phyloP scores from a whole-genome alignment of 92 coral and sea anemone species.

The Galaxea fascicularis region DNA sequence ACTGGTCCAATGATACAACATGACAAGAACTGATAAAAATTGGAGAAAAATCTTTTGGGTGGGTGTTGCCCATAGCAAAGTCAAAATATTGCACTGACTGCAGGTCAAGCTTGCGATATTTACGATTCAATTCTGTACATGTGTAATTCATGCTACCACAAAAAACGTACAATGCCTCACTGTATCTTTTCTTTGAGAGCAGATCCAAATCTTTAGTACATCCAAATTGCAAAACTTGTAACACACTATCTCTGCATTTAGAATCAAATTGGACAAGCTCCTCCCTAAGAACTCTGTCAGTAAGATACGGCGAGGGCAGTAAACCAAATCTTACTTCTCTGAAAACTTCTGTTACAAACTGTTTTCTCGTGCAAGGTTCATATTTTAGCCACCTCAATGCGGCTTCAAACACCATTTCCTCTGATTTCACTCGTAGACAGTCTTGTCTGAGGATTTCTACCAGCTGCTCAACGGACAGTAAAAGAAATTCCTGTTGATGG shows the following conservation, averaged over 20 bases:
- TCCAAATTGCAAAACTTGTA: not conserved
- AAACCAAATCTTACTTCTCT: conserved; percentile 63
- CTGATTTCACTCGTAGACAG: conserved; percentile 73
- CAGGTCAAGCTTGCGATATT: not conserved
- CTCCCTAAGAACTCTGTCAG: conserved; percentile 38
- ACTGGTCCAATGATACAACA: not conserved
- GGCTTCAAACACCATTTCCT: conserved; percentile 63
- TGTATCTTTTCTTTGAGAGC: conserved; percentile 45
- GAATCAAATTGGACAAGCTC: conserved; percentile 31
- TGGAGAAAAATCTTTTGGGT: conserved; percentile 28
- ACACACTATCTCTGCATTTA: conserved; percentile 31
- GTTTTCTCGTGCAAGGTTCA: conserved; percentile 33
- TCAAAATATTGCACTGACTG: conserved; percentile 24
- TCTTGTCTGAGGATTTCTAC: conserved; percentile 35
- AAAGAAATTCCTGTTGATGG: conserved; percentile 54
- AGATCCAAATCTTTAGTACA: not conserved
- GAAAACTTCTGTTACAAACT: conserved; percentile 34
- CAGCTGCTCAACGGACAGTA: conserved; percentile 37
- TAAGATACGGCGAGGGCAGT: conserved; percentile 30
- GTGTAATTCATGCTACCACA: conserved; percentile 50
- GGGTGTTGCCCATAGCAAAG: not conserved
- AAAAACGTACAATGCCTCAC: conserved; percentile 55
- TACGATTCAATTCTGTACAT: too few species aligned
- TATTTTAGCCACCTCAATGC: conserved; percentile 68
- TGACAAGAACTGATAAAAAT: not conserved